These are phyloP conservation scores for Cetonia aurata DNA, from an alignment of 2,888 invertebrate species.

Conservation along the genomic window DNA sequence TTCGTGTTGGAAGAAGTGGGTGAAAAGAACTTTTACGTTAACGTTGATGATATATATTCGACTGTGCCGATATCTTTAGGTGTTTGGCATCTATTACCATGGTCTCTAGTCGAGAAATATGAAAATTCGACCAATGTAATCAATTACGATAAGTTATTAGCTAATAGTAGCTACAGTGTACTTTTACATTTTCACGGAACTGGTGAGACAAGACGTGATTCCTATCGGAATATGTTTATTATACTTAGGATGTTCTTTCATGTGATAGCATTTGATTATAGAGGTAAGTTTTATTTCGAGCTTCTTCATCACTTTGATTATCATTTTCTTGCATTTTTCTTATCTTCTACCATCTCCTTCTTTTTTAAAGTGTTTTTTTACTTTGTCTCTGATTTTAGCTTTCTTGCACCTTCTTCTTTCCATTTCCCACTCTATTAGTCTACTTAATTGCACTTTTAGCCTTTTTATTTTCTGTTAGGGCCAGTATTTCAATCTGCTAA, in stretches of 20 bases:
- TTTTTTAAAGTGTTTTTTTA: no score
- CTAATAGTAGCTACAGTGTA: slow-evolving; percentile 63
- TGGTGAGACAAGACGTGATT: slow-evolving; percentile 60
- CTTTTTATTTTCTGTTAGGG: no score
- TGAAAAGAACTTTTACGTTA: slow-evolving; percentile 77
- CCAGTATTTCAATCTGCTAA: no score
- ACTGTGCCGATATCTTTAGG: slow-evolving; percentile 68
- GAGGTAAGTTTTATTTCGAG: no score
- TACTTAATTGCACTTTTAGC: no score
- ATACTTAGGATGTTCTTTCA: slow-evolving; percentile 71
- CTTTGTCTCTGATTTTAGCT: no score
- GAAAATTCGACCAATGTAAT: slow-evolving; percentile 61
- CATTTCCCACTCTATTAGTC: no score
- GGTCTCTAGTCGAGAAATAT: slow-evolving; percentile 70
- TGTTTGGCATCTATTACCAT: slow-evolving; percentile 84
- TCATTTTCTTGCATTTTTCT: no score
- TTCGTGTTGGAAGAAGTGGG: slow-evolving; percentile 58
- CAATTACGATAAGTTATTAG: slow-evolving; percentile 70
- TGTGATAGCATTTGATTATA: slow-evolving; percentile 63
- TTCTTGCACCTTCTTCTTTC: no score
- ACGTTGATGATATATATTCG: slow-evolving; percentile 54
- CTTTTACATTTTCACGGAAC: slow-evolving; percentile 64
- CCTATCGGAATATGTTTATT: slow-evolving; percentile 76
- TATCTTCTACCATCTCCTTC: no score
- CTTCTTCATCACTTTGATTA: no score